A percentile compares a stretch with the other conserved stretches of the same genome.
Conservation (phyloP, 2,113 vertebrate genomes). For the Syrmaticus mikado region DNA sequence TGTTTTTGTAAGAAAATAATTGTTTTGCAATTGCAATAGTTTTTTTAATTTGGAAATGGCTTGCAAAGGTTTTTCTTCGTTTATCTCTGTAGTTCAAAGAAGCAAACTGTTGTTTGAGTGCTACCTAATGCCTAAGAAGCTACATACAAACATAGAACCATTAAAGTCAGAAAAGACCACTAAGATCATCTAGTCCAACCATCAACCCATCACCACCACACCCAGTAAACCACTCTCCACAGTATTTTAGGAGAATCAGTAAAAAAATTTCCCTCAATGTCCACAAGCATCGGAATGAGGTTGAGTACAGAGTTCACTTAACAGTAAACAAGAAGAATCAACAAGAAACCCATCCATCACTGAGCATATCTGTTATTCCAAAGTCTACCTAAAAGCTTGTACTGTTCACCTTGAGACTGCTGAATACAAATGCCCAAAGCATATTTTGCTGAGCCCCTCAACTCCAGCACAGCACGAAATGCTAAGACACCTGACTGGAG, state of each 20-base stretch:
- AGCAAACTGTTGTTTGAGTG: background rate
- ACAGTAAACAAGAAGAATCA: background rate
- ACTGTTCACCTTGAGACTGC: background rate
- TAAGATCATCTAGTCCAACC: too few relatives aligned
- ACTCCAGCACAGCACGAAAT: background rate
- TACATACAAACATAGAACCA: background rate
- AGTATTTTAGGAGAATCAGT: background rate
- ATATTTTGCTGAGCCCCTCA: background rate
- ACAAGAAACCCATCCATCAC: background rate
- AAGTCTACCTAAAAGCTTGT: background rate
- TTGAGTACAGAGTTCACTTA: background rate
- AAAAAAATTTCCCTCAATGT: background rate
- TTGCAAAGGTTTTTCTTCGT: background rate
- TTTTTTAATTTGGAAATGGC: background rate
- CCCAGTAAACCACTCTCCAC: too few relatives aligned
- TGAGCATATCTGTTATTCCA: background rate
- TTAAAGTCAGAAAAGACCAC: too few relatives aligned
- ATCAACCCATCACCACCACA: too few relatives aligned
- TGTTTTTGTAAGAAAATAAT: background rate
- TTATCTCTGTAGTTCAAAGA: background rate
- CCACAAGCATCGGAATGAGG: background rate
- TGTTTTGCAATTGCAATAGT: background rate
- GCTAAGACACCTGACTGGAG: background rate
- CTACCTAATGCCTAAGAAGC: background rate
- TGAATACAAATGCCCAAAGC: rapidly evolving